Conservation (phyloP, 1,140 invertebrate species). For the Zaprionus africanus region DNA sequence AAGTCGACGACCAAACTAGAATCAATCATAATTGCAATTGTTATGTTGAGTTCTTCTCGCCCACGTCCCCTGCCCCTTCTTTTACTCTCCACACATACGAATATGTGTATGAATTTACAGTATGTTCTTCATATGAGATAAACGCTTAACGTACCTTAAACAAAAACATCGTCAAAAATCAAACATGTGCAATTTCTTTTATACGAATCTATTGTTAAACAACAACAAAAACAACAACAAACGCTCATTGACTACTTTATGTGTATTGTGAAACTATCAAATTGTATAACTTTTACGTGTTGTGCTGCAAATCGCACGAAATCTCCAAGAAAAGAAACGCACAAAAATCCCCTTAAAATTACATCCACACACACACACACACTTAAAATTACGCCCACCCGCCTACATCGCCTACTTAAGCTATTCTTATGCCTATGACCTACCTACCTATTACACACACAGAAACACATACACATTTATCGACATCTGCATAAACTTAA, state of each 20-base stretch:
- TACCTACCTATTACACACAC: neutral
- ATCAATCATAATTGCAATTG: neutral
- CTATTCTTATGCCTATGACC: conserved; percentile 33
- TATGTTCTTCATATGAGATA: conserved; percentile 31
- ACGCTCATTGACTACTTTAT: conserved; percentile 54
- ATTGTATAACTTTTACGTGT: conserved; percentile 61
- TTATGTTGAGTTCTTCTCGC: conserved; percentile 35
- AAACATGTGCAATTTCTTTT: conserved; percentile 81
- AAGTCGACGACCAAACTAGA: no score
- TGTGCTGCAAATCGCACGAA: conserved; percentile 22
- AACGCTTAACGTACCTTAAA: conserved; percentile 67
- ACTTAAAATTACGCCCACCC: conserved; percentile 6
- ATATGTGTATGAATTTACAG: conserved; percentile 28
- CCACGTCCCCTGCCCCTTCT: neutral
- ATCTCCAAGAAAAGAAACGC: neutral
- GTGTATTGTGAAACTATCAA: conserved; percentile 46
- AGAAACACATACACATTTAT: conserved; percentile 10
- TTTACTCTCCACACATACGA: neutral
- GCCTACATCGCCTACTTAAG: conserved; percentile 19
- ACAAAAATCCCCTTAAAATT: neutral
- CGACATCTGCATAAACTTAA: conserved; percentile 69
- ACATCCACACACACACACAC: neutral
- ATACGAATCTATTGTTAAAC: conserved; percentile 69
- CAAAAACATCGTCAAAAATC: conserved; percentile 58
- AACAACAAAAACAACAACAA: conserved; percentile 10